These are phyloP conservation scores for Leptobrachium ailaonicum DNA, from an alignment of 2,113 vertebrate species.

Conservation along the genomic window DNA sequence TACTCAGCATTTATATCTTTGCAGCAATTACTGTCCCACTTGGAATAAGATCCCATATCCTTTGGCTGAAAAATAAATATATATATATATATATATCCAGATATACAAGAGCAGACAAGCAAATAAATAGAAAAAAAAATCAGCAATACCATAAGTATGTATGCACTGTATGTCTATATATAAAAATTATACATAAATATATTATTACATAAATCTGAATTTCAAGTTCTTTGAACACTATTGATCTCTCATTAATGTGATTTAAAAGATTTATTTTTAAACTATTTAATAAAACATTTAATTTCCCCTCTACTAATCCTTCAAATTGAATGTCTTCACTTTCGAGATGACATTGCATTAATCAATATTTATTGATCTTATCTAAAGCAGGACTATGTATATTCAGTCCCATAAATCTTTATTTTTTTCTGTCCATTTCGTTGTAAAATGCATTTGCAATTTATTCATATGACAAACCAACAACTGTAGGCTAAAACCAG, in stretches of 20 bases:
- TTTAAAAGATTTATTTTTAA: constrained; percentile 26
- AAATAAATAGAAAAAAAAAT: too few species aligned
- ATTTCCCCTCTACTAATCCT: constrained; percentile 36
- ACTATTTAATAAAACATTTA: constrained; percentile 43
- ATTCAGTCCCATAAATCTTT: constrained; percentile 36
- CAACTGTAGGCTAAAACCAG: neutral
- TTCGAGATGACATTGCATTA: constrained; percentile 37
- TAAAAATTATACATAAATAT: too few species aligned
- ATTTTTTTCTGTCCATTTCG: constrained; percentile 16
- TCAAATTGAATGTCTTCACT: constrained; percentile 41
- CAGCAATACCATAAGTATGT: too few species aligned
- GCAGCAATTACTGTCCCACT: too few species aligned
- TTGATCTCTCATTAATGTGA: constrained; percentile 22
- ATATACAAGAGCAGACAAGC: too few species aligned
- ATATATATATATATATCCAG: too few species aligned
- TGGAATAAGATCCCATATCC: too few species aligned
- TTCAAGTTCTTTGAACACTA: constrained; percentile 18
- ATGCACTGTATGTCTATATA: too few species aligned
- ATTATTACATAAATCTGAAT: neutral
- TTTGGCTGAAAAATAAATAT: too few species aligned
- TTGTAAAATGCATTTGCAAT: constrained; percentile 13
- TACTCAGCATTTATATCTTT: too few species aligned
- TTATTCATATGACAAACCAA: constrained; percentile 6
- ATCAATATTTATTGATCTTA: constrained; percentile 42
- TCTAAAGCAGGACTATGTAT: constrained; percentile 15